These are phyloP conservation scores for Pterobdella sp. DNA, from an alignment of 2,888 invertebrate species.

Conservation along the genomic window DNA sequence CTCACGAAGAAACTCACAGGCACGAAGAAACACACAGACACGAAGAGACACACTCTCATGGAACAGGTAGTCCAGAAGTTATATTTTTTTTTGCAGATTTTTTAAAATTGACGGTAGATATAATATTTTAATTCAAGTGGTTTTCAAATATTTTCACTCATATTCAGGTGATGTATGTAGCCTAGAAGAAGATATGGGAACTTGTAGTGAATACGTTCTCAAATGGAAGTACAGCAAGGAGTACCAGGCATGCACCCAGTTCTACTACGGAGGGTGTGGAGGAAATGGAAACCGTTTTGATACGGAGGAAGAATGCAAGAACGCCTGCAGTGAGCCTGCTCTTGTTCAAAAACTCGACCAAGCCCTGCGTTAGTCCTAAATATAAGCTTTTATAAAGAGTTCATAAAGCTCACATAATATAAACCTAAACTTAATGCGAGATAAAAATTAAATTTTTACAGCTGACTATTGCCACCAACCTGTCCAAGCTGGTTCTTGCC, in stretches of 20 bases:
- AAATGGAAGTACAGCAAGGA: constrained; percentile 35
- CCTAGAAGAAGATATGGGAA: neutral
- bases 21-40: constrained; percentile 5
- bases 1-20: neutral
- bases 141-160: no score
- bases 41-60: neutral
- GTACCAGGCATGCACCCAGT: constrained; percentile 64
- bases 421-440: neutral
- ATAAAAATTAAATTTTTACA: neutral
- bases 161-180: constrained; percentile 56
- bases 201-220: constrained; percentile 28
- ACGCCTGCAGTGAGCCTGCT: constrained; percentile 18
- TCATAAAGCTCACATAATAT: no score
- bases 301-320: constrained; percentile 33
- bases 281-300: constrained; percentile 69
- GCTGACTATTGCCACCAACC: constrained; percentile 34
- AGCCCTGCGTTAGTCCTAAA: neutral
- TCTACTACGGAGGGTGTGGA: constrained; percentile 80
- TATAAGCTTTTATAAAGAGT: no score
- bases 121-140: no score
- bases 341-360: neutral
- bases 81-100: no score
- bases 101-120: no score
- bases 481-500: constrained; percentile 28
- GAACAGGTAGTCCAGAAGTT: no score